Evolutionary conservation across 2,797 vertebrate genomes (phyloP).

Genomic region (Phoebastria nigripes): DNA sequence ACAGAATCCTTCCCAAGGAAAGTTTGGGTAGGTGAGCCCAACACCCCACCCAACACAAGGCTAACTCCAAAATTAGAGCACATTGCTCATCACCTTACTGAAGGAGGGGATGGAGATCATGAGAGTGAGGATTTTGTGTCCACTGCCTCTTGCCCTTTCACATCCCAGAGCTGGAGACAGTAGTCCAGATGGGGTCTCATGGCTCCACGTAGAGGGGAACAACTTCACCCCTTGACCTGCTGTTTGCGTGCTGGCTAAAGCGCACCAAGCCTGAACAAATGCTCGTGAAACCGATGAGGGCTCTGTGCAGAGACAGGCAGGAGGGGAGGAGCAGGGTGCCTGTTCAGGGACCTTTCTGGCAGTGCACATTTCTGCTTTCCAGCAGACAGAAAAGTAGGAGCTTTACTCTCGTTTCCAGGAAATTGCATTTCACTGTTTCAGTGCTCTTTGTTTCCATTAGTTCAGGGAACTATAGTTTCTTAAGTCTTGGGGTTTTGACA

Average conservation of each 20-base stretch:
- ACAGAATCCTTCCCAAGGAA: not conserved
- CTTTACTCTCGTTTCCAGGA: not conserved
- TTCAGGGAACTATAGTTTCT: not conserved
- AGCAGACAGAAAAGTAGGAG: not conserved
- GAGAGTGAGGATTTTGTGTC: not conserved
- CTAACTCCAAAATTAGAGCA: not conserved
- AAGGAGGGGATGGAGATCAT: not conserved
- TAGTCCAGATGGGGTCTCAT: not conserved
- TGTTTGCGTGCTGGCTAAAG: too few relatives aligned
- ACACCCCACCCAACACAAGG: rapidly evolving
- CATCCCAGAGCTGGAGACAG: not conserved
- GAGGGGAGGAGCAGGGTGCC: not conserved
- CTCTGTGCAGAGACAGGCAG: rapidly evolving
- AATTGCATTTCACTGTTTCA: not conserved
- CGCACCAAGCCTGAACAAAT: rapidly evolving
- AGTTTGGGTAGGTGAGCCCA: not conserved
- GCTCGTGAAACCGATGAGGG: rapidly evolving
- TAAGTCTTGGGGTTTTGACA: not conserved
- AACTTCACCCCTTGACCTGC: not conserved
- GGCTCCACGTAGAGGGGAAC: not conserved
- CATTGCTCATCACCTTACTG: rapidly evolving
- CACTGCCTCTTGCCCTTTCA: not conserved
- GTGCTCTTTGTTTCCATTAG: rapidly evolving
- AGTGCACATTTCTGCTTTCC: not conserved
- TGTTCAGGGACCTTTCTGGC: not conserved